Evolutionary conservation across 2,797 vertebrate genomes (phyloP), one percentile per base, ranked within the genome.

Genomic region (Rhinogobio ventralis): DNA sequence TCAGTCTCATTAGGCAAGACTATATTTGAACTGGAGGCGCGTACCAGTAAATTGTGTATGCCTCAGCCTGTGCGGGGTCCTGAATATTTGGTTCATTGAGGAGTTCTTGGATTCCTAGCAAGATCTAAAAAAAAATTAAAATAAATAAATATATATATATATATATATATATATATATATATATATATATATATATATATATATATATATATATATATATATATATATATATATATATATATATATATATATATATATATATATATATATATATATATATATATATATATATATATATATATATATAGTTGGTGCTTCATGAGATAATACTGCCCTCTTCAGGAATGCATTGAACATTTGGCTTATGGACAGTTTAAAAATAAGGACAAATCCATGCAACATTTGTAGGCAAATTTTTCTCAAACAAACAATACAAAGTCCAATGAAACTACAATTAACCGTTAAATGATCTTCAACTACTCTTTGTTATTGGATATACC

Each of bases 11-110:
- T 8, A 78, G n/a, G 39, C n/a, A 79, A 49, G 46, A 55, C 46
- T 64, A 10, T 5, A 36, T 76, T 67, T 14, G 64, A 69, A 30
- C 3, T 17, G 28, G 28, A 39, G 20, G 66, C 33, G 14, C 72
- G 92, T 87, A 98, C 98, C 98, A 99, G 96, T 99, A 99, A 95
- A 99, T 99, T 90, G 97, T 99, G 96, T 99, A 99, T 89, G 98
- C 98, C 96, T 99, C 98, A 94, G 98, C 98, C 96, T 99, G 98
- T 94, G 98, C 98, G 91, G 98, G 98, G 94, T 99, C 98, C 96
- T 99, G 98, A 94, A 99, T 98, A 96, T 99, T 99, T 96, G 98
- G 98, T 96, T 99, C 98, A 88, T 99, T 99, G 95, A 99, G 94
- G 93, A 99, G 98, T 96, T 99, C 98, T 92, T 99, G 98, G 94